These are phyloP conservation scores for Epinephelus lanceolatus DNA, from an alignment of 2,113 vertebrate genomes.

Conservation along the genomic window DNA sequence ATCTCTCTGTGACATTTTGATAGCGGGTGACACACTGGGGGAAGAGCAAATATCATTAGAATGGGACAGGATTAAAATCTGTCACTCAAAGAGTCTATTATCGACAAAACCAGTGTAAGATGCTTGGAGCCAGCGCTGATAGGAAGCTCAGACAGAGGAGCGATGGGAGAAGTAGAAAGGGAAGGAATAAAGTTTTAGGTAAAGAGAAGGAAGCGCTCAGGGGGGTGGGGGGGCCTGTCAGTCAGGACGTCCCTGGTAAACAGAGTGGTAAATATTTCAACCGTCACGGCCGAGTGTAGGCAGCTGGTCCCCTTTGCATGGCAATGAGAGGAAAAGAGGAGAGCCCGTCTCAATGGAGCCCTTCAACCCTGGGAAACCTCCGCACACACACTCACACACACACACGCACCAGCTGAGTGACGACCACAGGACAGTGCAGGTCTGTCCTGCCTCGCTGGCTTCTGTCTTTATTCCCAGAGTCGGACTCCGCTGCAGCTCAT, in stretches of 20 bases:
- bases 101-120: constrained; percentile 54
- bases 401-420: constrained; percentile 66
- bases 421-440: constrained; percentile 65
- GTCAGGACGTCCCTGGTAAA: constrained; percentile 76
- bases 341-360: constrained; percentile 79
- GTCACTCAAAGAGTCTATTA: constrained; percentile 80
- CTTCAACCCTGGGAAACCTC: constrained; percentile 80
- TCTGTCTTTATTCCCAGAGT: constrained; percentile 54
- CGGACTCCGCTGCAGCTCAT: constrained; percentile 8
- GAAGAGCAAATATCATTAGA: constrained; percentile 80
- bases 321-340: constrained; percentile 81
- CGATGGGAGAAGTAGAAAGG: neutral
- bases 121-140: constrained; percentile 26
- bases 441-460: constrained; percentile 69
- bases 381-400: constrained; percentile 52
- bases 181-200: constrained; percentile 40
- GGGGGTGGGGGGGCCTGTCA: constrained; percentile 35
- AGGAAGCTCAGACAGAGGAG: constrained; percentile 16
- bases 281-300: constrained; percentile 83
- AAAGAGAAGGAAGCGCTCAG: constrained; percentile 9
- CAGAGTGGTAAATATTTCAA: constrained; percentile 87
- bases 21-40: constrained; percentile 71
- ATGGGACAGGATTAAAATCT: constrained; percentile 79
- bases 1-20: constrained; percentile 86
- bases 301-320: constrained; percentile 85